Percentiles rank a stretch among this genome's conserved stretches.
Evolutionary conservation across 2,888 invertebrate species (phyloP).

Genomic region (Yponomeuta malinellus): DNA sequence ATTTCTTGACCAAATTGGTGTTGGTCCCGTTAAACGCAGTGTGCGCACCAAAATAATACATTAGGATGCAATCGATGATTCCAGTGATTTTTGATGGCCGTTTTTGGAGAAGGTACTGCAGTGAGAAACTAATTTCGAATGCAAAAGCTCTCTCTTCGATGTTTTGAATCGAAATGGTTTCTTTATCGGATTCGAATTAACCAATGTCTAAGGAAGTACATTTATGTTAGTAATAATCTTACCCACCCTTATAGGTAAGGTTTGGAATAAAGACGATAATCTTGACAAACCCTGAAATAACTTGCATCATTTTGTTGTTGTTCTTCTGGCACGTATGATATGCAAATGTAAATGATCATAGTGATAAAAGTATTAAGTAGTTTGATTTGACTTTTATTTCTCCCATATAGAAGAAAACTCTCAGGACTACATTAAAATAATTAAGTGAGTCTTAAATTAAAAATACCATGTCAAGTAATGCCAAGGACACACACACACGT

Average conservation of each 20-base stretch:
- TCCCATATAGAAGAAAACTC: too few species aligned
- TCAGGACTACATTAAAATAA: too few species aligned
- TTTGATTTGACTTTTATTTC: too few species aligned
- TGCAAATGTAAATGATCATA: too few species aligned
- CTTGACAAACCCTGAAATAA: too few species aligned
- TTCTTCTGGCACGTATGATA: too few species aligned
- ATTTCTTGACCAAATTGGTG: conserved; percentile 12
- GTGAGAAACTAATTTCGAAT: conserved; percentile 14
- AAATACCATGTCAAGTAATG: conserved; percentile 43
- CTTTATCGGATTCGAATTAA: neutral
- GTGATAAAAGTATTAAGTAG: too few species aligned
- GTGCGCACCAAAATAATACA: conserved; percentile 46
- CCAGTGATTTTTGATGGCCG: conserved; percentile 32
- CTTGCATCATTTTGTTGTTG: too few species aligned
- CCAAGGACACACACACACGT: conserved; percentile 42
- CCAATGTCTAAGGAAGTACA: neutral
- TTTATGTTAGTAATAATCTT: too few species aligned
- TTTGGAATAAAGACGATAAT: too few species aligned
- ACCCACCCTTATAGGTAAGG: too few species aligned
- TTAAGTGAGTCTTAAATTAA: neutral
- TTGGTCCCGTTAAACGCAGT: conserved; percentile 58
- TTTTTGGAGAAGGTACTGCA: conserved; percentile 19
- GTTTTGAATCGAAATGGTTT: neutral
- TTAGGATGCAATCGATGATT: conserved; percentile 51
- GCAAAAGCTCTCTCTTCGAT: conserved; percentile 2